Evolutionary conservation across 2,888 invertebrate genomes (phyloP), one percentile per base, ranked within the genome.

Genomic region (Microchrysa polita): DNA sequence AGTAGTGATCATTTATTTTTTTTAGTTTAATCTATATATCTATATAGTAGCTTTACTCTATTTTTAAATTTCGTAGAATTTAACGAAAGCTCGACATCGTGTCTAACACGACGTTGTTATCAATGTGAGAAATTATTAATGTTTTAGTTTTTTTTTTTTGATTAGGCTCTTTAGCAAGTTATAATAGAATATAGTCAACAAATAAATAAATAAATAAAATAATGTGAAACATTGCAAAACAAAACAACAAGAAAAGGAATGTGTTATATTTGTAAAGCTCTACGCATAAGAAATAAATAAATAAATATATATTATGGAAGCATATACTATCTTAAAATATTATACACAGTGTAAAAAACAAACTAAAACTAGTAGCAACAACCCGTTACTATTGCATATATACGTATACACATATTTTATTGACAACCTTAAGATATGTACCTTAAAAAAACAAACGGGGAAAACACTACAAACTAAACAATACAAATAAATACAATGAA

Each of bases 241-340:
- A 65, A 65, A 61, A 61, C 61, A 61, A 34, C 40, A 61, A 61
- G 55, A 48, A 48, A 60, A 12, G 22, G 48, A 53, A 65, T 73
- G 55, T 65, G 73, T 55, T 65, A 73, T 65, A 73, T 48, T 63
- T 55, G 65, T 65, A 65, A 57, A 63, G 27, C n/a, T 44, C 72
- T 44, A 1, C n/a, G n/a, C 27, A 34, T 55, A 73, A 61, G 22
- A 60, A 57, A 65, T 20, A 40, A 34, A 34, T 20, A 40, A 34
- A 34, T 57, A 57, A 7, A 44, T 48, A 18, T 5, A 65, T 65
- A 48, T 34, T 34, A 34, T 34, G 27, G 27, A 34, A 16, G 12
- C 65, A 65, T 22, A 22, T 65, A 55, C 67, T 67, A 55, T 67
- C n/a, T n/a, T 55, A 57, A 67, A 53, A 20, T 23, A 57, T 12